phyloP scores from a whole-genome alignment of 2,113 vertebrate genomes.

The Pitta sordida region DNA sequence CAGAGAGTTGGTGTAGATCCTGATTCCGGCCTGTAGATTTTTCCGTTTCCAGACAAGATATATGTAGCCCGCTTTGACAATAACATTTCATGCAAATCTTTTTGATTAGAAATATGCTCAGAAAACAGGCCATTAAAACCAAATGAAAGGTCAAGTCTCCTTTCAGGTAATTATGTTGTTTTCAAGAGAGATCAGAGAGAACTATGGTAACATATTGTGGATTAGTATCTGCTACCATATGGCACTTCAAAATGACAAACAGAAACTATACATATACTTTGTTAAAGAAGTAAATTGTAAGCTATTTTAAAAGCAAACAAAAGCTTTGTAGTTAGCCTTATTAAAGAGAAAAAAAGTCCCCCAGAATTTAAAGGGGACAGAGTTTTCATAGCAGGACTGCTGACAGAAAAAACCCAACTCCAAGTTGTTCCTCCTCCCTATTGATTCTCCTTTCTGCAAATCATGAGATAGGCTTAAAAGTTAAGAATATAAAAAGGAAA shows the following conservation, averaged over 20 bases:
- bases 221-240: constrained; percentile 58
- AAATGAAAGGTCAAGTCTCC: constrained; percentile 56
- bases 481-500: neutral
- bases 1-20: neutral
- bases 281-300: neutral
- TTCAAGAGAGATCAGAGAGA: constrained; percentile 34
- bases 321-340: neutral
- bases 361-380: neutral
- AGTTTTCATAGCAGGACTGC: neutral
- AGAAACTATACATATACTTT: neutral
- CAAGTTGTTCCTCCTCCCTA: neutral
- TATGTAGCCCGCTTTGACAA: neutral
- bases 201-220: constrained; percentile 17
- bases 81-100: neutral
- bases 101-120: neutral
- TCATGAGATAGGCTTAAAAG: neutral
- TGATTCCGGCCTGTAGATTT: neutral
- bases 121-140: constrained; percentile 29
- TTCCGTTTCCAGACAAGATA: neutral
- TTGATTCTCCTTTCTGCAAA: neutral
- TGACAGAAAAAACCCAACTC: neutral
- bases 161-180: constrained; percentile 54
- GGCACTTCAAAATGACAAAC: constrained; percentile 45
- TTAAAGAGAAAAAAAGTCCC: neutral
- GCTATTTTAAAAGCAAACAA: neutral